Conservation (phyloP, 2,113 vertebrate species). For the Daphoenositta chrysoptera region DNA sequence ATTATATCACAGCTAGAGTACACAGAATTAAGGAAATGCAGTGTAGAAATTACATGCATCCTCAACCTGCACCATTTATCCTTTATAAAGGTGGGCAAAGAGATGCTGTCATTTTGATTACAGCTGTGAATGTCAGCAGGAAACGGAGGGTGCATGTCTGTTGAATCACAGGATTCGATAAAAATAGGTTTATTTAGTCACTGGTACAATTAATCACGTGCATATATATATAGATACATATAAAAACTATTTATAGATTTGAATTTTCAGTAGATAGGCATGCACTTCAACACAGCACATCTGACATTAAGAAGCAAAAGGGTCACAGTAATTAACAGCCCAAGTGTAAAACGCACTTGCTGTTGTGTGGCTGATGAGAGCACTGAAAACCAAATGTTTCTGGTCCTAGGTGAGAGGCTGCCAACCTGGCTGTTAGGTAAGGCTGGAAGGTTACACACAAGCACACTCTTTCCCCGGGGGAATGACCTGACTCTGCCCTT, state of each 20-base stretch:
- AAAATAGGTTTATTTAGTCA: not conserved
- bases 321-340: not conserved
- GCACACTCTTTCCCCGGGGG: fast-evolving
- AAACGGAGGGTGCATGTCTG: not conserved
- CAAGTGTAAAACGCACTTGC: not conserved
- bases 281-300: not conserved
- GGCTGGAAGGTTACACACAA: not conserved
- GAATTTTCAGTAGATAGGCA: not conserved
- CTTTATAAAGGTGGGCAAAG: not conserved
- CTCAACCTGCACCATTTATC: not conserved
- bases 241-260: not conserved
- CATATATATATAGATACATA: not conserved
- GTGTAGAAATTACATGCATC: not conserved
- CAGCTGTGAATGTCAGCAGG: not conserved
- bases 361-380: not conserved
- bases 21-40: not conserved
- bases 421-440: not conserved
- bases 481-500: not conserved
- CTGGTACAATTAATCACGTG: not conserved
- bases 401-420: not conserved
- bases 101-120: not conserved
- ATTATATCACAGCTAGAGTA: not conserved
- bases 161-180: not conserved
- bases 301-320: not conserved
- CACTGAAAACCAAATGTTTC: not conserved